phyloP scores from a whole-genome alignment of 1,140 invertebrate genomes.

The Drosophila subpulchrella region DNA sequence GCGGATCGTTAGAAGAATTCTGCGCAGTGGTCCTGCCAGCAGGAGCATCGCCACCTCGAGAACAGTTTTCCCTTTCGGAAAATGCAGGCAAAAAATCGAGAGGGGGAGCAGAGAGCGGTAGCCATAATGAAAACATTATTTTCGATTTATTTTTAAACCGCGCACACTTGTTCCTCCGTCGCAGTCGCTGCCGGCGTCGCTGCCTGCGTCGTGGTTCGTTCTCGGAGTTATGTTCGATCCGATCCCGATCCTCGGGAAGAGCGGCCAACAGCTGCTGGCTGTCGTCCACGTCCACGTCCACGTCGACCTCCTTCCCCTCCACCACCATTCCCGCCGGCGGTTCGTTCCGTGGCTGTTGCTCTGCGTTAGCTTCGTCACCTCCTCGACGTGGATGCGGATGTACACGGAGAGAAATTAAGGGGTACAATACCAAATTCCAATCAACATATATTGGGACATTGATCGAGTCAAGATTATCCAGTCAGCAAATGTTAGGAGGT shows the following conservation, averaged over 20 bases:
- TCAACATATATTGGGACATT: too few species aligned
- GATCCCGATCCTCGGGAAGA: slow-evolving; percentile 49
- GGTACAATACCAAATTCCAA: background rate
- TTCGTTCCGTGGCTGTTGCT: slow-evolving; percentile 8
- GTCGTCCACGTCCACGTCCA: slow-evolving; percentile 36
- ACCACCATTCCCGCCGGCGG: background rate
- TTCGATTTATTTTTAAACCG: slow-evolving; percentile 76
- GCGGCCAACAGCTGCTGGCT: slow-evolving; percentile 67
- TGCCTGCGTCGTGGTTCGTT: slow-evolving; percentile 20
- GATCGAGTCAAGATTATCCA: too few species aligned
- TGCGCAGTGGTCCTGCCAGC: slow-evolving; percentile 76
- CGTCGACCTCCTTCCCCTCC: background rate
- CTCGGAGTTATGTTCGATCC: slow-evolving; percentile 30
- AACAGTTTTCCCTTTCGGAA: slow-evolving; percentile 58
- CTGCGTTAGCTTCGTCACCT: slow-evolving; percentile 55
- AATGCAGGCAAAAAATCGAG: slow-evolving; percentile 18
- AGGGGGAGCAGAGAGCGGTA: slow-evolving; percentile 20
- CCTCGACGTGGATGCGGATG: slow-evolving; percentile 42
- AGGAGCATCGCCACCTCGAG: slow-evolving; percentile 9
- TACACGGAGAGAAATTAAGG: slow-evolving; percentile 13
- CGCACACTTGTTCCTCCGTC: slow-evolving; percentile 78
- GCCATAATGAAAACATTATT: slow-evolving; percentile 76
- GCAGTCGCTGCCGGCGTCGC: slow-evolving; percentile 5
- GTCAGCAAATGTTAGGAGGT: too few species aligned
- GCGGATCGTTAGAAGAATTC: slow-evolving; percentile 65